Conservation (phyloP, 1,140 invertebrate species). For the Lanistes nyassanus region DNA sequence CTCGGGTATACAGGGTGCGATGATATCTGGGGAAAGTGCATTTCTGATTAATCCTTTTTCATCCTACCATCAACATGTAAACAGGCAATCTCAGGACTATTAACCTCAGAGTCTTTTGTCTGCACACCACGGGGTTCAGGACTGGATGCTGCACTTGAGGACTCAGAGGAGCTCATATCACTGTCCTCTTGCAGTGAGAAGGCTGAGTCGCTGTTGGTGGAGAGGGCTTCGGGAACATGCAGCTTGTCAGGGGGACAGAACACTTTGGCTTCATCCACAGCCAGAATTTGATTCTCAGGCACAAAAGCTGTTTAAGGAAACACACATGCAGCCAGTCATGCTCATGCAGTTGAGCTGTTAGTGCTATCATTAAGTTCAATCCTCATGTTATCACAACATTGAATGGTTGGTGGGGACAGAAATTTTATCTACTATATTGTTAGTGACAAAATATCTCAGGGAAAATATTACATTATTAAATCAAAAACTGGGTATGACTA, state of each 20-base stretch:
- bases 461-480: too few relatives aligned
- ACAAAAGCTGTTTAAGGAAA: constrained; percentile 45
- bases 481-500: too few relatives aligned
- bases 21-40: too few relatives aligned
- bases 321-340: constrained; percentile 47
- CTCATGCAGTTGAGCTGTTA: neutral
- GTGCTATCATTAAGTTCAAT: neutral
- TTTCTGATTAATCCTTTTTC: too few relatives aligned
- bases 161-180: constrained; percentile 56
- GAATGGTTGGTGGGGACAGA: neutral
- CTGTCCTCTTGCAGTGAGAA: constrained; percentile 60
- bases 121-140: constrained; percentile 32
- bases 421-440: neutral
- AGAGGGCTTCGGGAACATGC: constrained; percentile 74
- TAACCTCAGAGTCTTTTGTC: constrained; percentile 34
- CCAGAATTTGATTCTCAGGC: constrained; percentile 63
- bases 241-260: constrained; percentile 81
- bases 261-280: constrained; percentile 79
- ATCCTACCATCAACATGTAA: too few relatives aligned
- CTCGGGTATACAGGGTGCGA: too few relatives aligned
- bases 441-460: too few relatives aligned
- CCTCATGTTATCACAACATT: neutral
- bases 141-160: constrained; percentile 53
- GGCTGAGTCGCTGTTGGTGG: constrained; percentile 60
- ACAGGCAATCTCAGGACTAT: neutral